Conservation (phyloP, 2,113 vertebrate genomes). For the Dromaius novaehollandiae region DNA sequence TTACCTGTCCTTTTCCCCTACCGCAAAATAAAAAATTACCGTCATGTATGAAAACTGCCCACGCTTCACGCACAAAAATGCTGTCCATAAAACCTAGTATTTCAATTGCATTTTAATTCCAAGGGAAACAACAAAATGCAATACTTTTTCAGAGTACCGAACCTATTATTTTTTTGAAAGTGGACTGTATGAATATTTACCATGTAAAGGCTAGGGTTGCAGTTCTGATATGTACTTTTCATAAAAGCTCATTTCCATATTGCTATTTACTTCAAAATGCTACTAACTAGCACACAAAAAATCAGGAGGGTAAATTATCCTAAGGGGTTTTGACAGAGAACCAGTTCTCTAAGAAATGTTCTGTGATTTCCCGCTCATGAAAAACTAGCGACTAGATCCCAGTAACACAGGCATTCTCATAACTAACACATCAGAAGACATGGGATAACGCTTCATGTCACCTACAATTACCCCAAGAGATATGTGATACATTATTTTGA, state of each 20-base stretch:
- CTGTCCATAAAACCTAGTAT: neutral
- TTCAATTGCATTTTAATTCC: neutral
- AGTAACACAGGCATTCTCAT: neutral
- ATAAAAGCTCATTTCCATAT: neutral
- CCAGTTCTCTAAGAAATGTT: neutral
- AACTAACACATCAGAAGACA: neutral
- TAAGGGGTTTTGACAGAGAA: neutral
- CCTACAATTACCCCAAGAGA: neutral
- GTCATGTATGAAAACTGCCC: neutral
- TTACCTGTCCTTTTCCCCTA: neutral
- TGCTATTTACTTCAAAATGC: neutral
- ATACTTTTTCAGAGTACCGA: neutral
- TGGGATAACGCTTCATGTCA: neutral
- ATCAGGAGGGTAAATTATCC: neutral
- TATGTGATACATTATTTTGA: neutral
- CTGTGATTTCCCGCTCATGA: neutral
- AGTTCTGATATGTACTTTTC: neutral
- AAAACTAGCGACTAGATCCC: neutral
- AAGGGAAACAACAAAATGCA: neutral
- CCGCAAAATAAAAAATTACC: neutral
- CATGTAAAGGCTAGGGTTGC: neutral
- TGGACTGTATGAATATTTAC: neutral
- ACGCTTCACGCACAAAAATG: neutral
- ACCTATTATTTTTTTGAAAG: neutral
- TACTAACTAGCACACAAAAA: neutral